Evolutionary conservation across 2,888 invertebrate genomes (phyloP).

Genomic region (Euplexia lucipara): DNA sequence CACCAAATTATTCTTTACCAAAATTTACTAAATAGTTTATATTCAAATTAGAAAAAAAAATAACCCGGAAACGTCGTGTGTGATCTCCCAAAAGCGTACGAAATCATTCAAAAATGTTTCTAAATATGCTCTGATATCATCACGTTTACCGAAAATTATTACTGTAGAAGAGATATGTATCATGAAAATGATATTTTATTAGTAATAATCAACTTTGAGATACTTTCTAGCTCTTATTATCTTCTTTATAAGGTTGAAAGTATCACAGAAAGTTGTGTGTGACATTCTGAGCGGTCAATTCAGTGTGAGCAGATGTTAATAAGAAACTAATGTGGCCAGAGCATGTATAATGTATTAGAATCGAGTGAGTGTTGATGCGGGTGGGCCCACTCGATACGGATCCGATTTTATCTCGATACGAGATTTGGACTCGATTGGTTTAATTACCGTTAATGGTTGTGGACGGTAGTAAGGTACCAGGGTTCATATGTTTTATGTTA

Average conservation of each 20-base stretch:
- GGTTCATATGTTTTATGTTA: conserved; percentile 59
- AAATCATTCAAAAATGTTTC: conserved; percentile 71
- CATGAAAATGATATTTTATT: conserved; percentile 82
- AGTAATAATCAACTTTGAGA: conserved; percentile 70
- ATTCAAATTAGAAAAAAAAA: conserved; percentile 66
- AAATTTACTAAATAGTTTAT: conserved; percentile 62
- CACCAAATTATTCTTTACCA: conserved; percentile 48
- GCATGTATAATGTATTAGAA: conserved; percentile 87
- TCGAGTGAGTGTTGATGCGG: conserved; percentile 76
- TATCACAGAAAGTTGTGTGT: conserved; percentile 38
- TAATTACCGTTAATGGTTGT: conserved; percentile 89
- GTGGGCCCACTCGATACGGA: conserved; percentile 84
- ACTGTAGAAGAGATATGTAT: conserved; percentile 75
- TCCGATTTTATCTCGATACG: conserved; percentile 85
- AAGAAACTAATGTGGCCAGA: conserved; percentile 78
- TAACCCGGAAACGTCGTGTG: conserved; percentile 84
- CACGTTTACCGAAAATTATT: conserved; percentile 76
- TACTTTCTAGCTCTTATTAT: conserved; percentile 49
- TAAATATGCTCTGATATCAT: conserved; percentile 79
- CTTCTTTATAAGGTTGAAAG: conserved; percentile 56
- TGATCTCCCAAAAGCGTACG: conserved; percentile 73
- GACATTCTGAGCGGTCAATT: conserved; percentile 68
- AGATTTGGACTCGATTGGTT: conserved; percentile 86
- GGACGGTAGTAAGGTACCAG: conserved; percentile 75
- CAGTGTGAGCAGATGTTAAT: conserved; percentile 74